Evolutionary conservation across 2,888 invertebrate genomes (phyloP), one percentile per base, ranked within the genome.

Genomic region (Leptopilina drosophilae): DNA sequence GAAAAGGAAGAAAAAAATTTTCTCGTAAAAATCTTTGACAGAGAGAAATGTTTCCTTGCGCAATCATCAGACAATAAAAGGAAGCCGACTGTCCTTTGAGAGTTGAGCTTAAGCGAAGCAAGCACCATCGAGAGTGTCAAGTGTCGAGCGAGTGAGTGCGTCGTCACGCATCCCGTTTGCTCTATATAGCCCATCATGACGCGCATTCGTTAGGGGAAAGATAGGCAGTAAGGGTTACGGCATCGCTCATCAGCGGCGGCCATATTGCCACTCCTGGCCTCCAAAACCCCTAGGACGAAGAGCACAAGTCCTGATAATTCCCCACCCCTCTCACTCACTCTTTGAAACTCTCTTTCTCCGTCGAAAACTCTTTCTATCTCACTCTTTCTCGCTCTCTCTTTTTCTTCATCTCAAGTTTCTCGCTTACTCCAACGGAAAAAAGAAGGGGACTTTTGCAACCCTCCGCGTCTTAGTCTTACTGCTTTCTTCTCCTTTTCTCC

Each of bases 211-310:
- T 69, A 78, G 49, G 81, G 79, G 86, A 85, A 33, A 85, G 87
- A 85, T 87, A 86, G 86, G 86, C 87, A 84, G 88, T 88, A 90
- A 89, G 91, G 90, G 89, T 90, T 90, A 88, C 89, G 89, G 90
- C 90, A 91, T 91, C 90, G 87, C 90, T 91, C 91, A 91, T 91
- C 90, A 90, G 90, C 86, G 88, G 89, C 91, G 88, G 90, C 91
- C 90, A 91, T 91, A 91, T 91, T 91, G 90, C 89, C 87, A 87
- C 86, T 87, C 85, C 81, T 64, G 77, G 82, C 82, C 83, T 82
- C 83, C 77, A 80, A 82, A 73, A 78, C 76, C 67, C 82, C 77
- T 78, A 86, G 86, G 83, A 85, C 80, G 80, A 81, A 80, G 84
- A 83, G 86, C 85, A 87, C 87, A 89, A 89, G 88, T 88, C 88